Conservation (phyloP, 1,140 invertebrate species). For the Aporrectodea caliginosa region DNA sequence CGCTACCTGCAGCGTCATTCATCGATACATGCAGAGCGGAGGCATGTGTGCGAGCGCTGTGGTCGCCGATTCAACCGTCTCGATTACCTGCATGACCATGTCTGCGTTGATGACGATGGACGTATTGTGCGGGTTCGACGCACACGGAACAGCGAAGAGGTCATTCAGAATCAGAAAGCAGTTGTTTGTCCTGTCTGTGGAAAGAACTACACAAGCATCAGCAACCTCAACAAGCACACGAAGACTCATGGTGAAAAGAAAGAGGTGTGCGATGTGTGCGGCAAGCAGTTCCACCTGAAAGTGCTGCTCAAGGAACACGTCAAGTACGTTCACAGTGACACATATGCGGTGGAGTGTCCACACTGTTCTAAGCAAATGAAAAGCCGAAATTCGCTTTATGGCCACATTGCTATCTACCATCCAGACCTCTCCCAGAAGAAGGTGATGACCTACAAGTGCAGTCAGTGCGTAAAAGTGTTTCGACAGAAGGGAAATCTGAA, state of each 20-base stretch:
- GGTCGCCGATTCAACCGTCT: conserved; percentile 36
- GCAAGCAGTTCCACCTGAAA: conserved; percentile 57
- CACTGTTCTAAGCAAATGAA: conserved; percentile 57
- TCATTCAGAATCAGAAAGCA: not conserved
- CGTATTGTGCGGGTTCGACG: conserved; percentile 37
- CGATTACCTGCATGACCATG: conserved; percentile 43
- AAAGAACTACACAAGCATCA: conserved; percentile 44
- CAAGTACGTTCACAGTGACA: conserved; percentile 48
- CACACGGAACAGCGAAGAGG: conserved; percentile 30
- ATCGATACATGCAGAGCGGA: conserved; percentile 37
- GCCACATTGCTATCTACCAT: conserved; percentile 55
- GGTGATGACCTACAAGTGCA: conserved; percentile 54
- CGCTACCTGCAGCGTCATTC: conserved; percentile 39
- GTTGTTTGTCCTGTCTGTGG: conserved; percentile 47
- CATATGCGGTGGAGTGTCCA: conserved; percentile 52
- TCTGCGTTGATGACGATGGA: conserved; percentile 35
- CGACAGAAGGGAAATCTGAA: conserved; percentile 57
- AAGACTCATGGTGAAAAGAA: conserved; percentile 55
- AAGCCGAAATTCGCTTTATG: conserved; percentile 57
- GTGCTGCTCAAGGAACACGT: conserved; percentile 56
- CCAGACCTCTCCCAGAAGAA: conserved; percentile 42
- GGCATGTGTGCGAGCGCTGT: conserved; percentile 43
- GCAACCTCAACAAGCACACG: conserved; percentile 54
- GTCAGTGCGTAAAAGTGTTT: conserved; percentile 58
- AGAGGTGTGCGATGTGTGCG: conserved; percentile 56